phyloP scores from a whole-genome alignment of 2,888 invertebrate species.

The Ethmia dodecea region DNA sequence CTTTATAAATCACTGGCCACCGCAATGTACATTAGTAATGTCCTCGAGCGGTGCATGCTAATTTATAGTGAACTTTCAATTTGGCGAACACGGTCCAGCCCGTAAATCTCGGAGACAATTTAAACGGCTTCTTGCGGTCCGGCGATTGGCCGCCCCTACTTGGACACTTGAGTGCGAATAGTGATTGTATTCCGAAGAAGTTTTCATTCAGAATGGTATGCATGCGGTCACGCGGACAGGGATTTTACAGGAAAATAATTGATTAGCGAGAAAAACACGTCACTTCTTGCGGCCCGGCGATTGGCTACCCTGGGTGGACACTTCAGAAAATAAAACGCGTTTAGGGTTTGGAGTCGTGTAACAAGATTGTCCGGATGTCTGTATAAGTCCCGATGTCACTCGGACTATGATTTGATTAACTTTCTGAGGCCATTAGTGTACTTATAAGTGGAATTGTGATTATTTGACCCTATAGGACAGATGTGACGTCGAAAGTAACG shows the following conservation, averaged over 20 bases:
- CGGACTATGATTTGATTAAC: too few species aligned
- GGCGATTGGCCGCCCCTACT: slow-evolving; percentile 34
- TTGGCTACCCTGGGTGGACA: too few species aligned
- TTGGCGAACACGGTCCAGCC: slow-evolving; percentile 53
- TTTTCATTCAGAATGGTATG: slow-evolving; percentile 2
- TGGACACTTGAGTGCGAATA: slow-evolving; percentile 20
- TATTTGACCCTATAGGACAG: too few species aligned
- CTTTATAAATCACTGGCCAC: slow-evolving; percentile 5
- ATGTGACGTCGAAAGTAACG: too few species aligned
- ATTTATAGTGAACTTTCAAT: slow-evolving; percentile 74
- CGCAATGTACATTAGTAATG: slow-evolving; percentile 22
- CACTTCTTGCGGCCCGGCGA: too few species aligned
- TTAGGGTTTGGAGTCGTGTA: too few species aligned
- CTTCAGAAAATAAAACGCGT: too few species aligned
- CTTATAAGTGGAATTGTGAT: too few species aligned
- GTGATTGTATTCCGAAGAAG: slow-evolving; percentile 3
- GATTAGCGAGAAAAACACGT: not conserved
- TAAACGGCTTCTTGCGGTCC: slow-evolving; percentile 58
- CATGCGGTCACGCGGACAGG: not conserved
- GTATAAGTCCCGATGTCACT: too few species aligned
- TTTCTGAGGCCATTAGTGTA: too few species aligned
- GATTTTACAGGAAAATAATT: not conserved
- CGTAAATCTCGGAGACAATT: slow-evolving; percentile 66
- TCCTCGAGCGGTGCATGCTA: slow-evolving; percentile 30
- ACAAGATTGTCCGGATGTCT: too few species aligned